Percentiles rank a stretch among this genome's conserved stretches.
Conservation (phyloP, 1,140 invertebrate species). For the Sitobion miscanthi region DNA sequence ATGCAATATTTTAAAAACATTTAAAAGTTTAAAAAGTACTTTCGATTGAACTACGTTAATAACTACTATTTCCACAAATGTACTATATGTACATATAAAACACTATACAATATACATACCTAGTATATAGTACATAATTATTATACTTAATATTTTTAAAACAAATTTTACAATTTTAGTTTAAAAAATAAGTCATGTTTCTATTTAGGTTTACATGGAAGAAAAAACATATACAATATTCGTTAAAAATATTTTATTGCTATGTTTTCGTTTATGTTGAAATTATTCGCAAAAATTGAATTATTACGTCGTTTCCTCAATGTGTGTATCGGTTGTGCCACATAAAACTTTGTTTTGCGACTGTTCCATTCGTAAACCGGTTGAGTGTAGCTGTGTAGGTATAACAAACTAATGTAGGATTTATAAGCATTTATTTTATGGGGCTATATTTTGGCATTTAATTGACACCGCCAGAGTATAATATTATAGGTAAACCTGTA, state of each 20-base stretch:
- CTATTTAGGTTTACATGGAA: neutral
- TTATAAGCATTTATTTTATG: neutral
- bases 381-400: neutral
- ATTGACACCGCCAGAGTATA: neutral
- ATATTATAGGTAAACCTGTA: neutral
- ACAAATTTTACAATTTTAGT: neutral
- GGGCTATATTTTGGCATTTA: neutral
- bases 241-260: neutral
- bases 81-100: too few relatives aligned
- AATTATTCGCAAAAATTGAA: neutral
- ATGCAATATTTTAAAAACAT: too few relatives aligned
- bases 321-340: neutral
- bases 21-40: too few relatives aligned
- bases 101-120: too few relatives aligned
- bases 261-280: neutral
- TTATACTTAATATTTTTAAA: too few relatives aligned
- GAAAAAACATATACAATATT: neutral
- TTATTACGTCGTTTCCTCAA: neutral
- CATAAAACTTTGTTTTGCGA: neutral
- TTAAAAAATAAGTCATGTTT: neutral
- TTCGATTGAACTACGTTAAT: too few relatives aligned
- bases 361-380: neutral
- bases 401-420: slow-evolving; percentile 9
- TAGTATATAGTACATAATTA: too few relatives aligned
- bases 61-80: too few relatives aligned